Conservation (phyloP, 2,113 vertebrate genomes). For the Rhineura floridana region DNA sequence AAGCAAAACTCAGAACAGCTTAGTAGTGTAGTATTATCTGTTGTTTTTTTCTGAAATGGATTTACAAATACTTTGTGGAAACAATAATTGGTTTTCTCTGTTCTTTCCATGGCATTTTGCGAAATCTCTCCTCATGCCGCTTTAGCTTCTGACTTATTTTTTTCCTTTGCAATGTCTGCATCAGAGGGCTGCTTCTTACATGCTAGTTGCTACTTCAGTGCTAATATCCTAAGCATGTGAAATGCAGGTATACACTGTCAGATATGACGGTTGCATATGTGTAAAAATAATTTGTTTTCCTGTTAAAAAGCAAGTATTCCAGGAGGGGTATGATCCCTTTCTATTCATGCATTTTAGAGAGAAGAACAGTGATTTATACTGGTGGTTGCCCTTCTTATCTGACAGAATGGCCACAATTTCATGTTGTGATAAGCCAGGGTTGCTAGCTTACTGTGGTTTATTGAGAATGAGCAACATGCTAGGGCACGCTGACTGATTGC, state of each 20-base stretch:
- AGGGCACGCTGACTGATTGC: background rate
- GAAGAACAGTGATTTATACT: background rate
- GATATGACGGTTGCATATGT: background rate
- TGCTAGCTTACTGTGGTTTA: background rate
- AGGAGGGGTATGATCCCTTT: background rate
- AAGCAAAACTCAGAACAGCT: background rate
- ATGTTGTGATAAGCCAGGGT: background rate
- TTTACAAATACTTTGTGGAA: background rate
- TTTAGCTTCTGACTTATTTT: background rate
- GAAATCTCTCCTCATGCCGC: background rate
- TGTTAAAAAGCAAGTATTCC: background rate
- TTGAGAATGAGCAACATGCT: background rate
- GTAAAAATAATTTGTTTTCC: background rate
- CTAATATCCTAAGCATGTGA: background rate
- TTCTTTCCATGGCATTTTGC: background rate
- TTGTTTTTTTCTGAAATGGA: background rate
- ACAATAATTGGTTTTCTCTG: background rate
- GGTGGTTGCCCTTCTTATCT: background rate
- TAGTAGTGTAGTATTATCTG: background rate
- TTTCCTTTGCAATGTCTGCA: background rate
- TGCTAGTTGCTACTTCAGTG: background rate
- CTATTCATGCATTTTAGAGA: background rate
- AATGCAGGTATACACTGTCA: background rate
- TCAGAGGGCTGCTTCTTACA: background rate
- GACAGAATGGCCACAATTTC: background rate